A percentile compares a stretch with the other conserved stretches of the same genome.
Conservation (phyloP, 2,888 invertebrate species). For the Tipula confusa region DNA sequence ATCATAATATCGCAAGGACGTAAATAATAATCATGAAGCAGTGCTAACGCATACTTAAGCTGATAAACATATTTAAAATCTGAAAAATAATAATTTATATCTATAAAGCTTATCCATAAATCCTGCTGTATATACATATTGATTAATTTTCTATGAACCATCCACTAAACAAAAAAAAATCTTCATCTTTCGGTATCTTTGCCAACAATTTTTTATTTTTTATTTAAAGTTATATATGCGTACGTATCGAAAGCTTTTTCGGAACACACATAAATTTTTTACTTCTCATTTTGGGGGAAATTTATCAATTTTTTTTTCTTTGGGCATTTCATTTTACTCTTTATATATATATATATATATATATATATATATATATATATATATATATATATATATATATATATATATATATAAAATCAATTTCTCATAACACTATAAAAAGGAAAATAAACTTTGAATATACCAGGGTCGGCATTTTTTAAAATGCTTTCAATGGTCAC, state of each 20-base stretch:
- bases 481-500: too few species aligned
- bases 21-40: neutral
- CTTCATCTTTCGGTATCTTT: neutral
- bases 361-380: neutral
- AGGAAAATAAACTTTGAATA: neutral
- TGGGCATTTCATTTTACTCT: neutral
- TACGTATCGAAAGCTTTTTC: neutral
- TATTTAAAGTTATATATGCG: neutral
- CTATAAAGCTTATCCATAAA: neutral
- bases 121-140: neutral
- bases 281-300: neutral
- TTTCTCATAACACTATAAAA: neutral
- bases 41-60: neutral
- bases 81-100: neutral
- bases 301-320: neutral
- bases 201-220: neutral
- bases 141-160: neutral
- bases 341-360: neutral
- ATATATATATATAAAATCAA: neutral
- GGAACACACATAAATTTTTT: neutral
- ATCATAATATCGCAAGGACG: neutral
- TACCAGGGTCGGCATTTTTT: neutral
- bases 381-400: neutral
- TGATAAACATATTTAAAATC: neutral
- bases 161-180: neutral